Conservation (phyloP, 2,113 vertebrate genomes). For the Agelaius tricolor region DNA sequence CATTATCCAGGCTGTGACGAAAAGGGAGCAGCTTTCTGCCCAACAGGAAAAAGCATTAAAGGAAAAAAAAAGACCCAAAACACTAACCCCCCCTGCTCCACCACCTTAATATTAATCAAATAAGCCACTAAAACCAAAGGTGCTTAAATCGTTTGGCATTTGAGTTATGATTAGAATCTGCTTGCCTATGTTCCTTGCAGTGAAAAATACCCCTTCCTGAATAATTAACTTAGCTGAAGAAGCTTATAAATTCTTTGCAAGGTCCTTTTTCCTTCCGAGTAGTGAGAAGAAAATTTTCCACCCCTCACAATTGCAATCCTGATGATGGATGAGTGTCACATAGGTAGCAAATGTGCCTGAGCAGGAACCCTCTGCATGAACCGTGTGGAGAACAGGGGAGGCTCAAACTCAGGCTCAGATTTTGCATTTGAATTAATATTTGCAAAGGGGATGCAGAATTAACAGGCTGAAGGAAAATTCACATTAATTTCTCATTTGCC, state of each 20-base stretch:
- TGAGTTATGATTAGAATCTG: constrained; percentile 45
- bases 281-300: neutral
- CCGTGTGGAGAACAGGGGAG: neutral
- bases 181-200: neutral
- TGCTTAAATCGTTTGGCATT: constrained; percentile 15
- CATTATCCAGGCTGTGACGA: constrained; percentile 70
- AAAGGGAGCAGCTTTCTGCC: constrained; percentile 56
- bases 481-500: neutral
- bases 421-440: neutral
- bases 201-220: constrained; percentile 30
- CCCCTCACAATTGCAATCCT: neutral
- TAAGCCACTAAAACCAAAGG: constrained; percentile 20
- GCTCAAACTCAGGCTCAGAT: neutral
- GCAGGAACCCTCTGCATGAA: neutral
- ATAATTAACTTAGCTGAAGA: constrained; percentile 48
- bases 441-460: neutral
- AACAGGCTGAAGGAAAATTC: neutral
- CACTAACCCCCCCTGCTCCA: neutral
- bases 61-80: neutral
- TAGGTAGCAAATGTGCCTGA: constrained; percentile 6
- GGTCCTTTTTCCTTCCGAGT: neutral
- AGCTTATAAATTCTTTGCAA: neutral
- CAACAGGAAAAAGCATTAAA: constrained; percentile 6
- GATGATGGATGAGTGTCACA: neutral
- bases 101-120: constrained; percentile 32